These are phyloP conservation scores for Agrotis puta DNA, from an alignment of 2,888 invertebrate genomes.

Conservation along the genomic window DNA sequence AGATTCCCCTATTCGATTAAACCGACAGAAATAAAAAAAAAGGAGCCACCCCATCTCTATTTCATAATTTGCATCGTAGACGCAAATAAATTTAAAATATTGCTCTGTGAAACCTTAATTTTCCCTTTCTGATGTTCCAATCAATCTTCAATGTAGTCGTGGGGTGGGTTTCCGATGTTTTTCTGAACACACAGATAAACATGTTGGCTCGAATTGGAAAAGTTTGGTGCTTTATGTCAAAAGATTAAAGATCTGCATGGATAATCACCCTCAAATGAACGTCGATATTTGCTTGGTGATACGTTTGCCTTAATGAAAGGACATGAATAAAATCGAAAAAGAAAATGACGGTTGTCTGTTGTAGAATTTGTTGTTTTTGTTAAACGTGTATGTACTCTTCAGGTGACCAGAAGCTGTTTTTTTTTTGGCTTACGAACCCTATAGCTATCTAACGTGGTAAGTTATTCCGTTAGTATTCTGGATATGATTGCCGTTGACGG, in stretches of 20 bases:
- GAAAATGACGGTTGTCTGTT: not conserved
- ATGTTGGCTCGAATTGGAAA: constrained; percentile 62
- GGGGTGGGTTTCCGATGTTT: constrained; percentile 62
- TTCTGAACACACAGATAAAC: constrained; percentile 60
- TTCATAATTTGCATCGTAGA: constrained; percentile 90
- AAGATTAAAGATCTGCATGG: constrained; percentile 58
- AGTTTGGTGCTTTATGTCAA: constrained; percentile 54
- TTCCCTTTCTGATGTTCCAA: constrained; percentile 82
- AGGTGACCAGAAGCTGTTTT: too few species aligned
- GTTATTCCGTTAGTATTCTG: too few species aligned
- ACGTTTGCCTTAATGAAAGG: constrained; percentile 2
- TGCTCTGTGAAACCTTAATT: constrained; percentile 84
- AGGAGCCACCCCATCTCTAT: constrained; percentile 82
- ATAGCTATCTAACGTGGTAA: too few species aligned
- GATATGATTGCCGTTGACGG: too few species aligned
- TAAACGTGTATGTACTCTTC: not conserved
- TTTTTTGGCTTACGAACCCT: too few species aligned
- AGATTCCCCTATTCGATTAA: constrained; percentile 87
- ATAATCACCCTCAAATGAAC: constrained; percentile 52
- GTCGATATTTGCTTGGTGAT: constrained; percentile 27
- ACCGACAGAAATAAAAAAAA: constrained; percentile 82
- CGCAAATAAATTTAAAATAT: constrained; percentile 90
- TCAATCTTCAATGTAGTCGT: constrained; percentile 76
- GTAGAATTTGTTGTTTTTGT: not conserved
- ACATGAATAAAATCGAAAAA: constrained; percentile 9